phyloP scores from a whole-genome alignment of 2,797 vertebrate species.

The Anas capensis region DNA sequence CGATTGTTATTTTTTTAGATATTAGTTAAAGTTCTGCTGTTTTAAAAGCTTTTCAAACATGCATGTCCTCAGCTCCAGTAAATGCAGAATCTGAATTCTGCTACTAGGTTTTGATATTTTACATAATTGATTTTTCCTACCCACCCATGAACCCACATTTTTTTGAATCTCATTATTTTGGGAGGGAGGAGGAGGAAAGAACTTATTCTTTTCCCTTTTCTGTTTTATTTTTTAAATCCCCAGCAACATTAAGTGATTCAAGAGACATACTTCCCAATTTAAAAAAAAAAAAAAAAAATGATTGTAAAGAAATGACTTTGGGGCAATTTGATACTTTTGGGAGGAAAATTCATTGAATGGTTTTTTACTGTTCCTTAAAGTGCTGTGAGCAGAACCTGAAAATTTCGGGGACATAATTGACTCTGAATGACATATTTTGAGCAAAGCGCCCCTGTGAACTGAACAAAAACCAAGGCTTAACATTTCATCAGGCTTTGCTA shows the following conservation, averaged over 20 bases:
- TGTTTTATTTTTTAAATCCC: neutral
- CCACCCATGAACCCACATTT: neutral
- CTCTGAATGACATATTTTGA: neutral
- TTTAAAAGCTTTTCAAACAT: neutral
- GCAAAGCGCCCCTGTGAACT: neutral
- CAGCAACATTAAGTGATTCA: neutral
- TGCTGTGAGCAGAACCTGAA: neutral
- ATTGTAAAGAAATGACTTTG: neutral
- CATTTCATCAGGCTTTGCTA: neutral
- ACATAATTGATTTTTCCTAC: neutral
- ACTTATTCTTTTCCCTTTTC: neutral
- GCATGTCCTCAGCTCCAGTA: neutral
- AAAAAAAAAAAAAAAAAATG: too few relatives aligned
- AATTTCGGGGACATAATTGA: neutral
- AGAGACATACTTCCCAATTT: neutral
- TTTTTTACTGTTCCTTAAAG: neutral
- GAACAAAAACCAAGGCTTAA: neutral
- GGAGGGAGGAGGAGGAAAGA: neutral
- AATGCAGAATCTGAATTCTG: neutral
- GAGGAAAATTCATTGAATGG: neutral
- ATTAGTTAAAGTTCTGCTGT: neutral
- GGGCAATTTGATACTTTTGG: fast-evolving
- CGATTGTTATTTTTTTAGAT: neutral
- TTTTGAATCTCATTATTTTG: neutral
- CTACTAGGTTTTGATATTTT: neutral